Conservation (phyloP, 2,888 invertebrate species). For the Cheilosia grossa region DNA sequence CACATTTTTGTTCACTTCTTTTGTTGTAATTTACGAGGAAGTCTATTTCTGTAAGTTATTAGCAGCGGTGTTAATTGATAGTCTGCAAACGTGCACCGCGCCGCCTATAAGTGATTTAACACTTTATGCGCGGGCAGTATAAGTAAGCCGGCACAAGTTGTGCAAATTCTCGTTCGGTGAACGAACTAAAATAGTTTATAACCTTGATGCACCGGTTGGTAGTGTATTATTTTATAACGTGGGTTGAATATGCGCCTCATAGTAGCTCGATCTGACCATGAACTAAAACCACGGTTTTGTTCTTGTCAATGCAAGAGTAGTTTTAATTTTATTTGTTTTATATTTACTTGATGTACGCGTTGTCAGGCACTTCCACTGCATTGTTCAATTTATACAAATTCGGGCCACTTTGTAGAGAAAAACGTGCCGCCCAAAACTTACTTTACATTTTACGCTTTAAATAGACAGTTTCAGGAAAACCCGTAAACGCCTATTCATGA, state of each 20-base stretch:
- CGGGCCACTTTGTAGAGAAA: too few relatives aligned
- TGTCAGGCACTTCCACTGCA: too few relatives aligned
- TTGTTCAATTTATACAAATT: too few relatives aligned
- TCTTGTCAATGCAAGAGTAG: background rate
- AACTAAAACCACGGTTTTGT: constrained; percentile 13
- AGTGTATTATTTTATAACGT: constrained; percentile 1
- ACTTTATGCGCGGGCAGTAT: background rate
- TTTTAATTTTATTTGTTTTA: background rate
- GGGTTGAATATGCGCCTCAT: constrained; percentile 38
- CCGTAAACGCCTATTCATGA: too few relatives aligned
- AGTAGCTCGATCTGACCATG: constrained; percentile 36
- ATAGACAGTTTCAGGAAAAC: too few relatives aligned
- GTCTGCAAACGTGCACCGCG: constrained; percentile 8
- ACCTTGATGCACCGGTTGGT: constrained; percentile 30
- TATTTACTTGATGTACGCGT: too few relatives aligned
- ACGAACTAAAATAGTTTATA: constrained; percentile 46
- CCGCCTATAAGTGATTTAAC: constrained; percentile 2
- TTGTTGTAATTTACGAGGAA: constrained; percentile 32
- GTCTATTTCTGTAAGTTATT: constrained; percentile 34
- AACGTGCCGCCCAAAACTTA: too few relatives aligned
- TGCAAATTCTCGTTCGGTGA: constrained; percentile 41
- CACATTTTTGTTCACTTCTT: background rate
- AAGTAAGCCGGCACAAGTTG: constrained; percentile 7
- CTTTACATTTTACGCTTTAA: too few relatives aligned
- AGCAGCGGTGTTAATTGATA: constrained; percentile 36